These are phyloP conservation scores for Chelonia mydas DNA, from an alignment of 2,797 vertebrate genomes.

Conservation along the genomic window DNA sequence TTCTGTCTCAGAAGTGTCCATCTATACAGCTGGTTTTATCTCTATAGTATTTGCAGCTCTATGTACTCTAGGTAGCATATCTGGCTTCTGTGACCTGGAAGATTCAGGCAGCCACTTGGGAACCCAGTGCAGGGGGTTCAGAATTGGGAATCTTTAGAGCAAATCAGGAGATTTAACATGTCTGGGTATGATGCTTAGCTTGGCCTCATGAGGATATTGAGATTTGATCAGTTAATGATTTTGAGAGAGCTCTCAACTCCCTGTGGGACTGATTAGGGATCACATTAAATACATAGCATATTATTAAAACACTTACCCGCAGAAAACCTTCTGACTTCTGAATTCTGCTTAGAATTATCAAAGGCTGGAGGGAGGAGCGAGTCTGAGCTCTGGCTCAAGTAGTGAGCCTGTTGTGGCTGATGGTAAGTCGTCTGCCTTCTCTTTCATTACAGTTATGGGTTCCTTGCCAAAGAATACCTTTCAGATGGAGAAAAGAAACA, in stretches of 20 bases:
- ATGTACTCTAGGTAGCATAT: not conserved
- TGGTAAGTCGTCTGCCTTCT: not conserved
- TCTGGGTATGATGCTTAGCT: not conserved
- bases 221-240: not conserved
- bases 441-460: not conserved
- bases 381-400: not conserved
- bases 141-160: not conserved
- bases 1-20: not conserved
- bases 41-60: not conserved
- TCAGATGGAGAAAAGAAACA: fast-evolving
- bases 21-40: not conserved
- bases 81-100: not conserved
- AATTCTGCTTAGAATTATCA: not conserved
- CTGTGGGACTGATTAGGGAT: not conserved
- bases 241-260: not conserved
- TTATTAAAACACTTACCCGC: not conserved
- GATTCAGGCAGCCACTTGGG: too few relatives aligned
- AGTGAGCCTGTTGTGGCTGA: too few relatives aligned
- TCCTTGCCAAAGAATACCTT: not conserved
- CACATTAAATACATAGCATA: not conserved
- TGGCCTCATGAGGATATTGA: not conserved
- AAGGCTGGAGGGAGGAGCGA: not conserved
- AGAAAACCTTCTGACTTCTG: not conserved
- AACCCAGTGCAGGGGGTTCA: not conserved
- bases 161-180: not conserved